phyloP scores from a whole-genome alignment of 2,113 vertebrate genomes.

The Heloderma charlesbogerti region DNA sequence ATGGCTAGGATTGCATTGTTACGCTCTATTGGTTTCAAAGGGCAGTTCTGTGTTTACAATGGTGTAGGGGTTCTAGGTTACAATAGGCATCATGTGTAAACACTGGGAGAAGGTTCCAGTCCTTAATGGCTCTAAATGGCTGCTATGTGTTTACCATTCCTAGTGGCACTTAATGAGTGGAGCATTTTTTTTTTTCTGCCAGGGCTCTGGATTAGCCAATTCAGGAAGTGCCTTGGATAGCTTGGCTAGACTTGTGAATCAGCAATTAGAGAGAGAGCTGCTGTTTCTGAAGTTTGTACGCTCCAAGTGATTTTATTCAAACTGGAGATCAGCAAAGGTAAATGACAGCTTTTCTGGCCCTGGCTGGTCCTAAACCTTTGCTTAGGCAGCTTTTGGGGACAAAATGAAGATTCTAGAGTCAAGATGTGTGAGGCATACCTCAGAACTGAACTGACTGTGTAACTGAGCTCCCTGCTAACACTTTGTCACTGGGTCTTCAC shows the following conservation, averaged over 20 bases:
- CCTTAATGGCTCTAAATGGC: not conserved
- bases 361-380: not conserved
- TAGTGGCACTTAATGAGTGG: too few relatives aligned
- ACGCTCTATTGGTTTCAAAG: not conserved
- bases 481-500: not conserved
- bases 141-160: not conserved
- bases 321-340: not conserved
- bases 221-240: not conserved
- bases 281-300: not conserved
- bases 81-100: not conserved
- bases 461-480: not conserved
- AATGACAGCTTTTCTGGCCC: not conserved
- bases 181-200: too few relatives aligned
- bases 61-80: not conserved
- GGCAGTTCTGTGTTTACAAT: not conserved
- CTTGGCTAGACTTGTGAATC: not conserved
- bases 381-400: not conserved
- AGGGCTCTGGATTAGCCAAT: not conserved
- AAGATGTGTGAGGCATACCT: not conserved
- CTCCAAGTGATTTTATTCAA: not conserved
- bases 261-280: not conserved
- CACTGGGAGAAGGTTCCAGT: not conserved
- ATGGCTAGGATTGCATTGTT: not conserved
- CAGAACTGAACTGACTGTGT: not conserved
- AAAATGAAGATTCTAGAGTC: not conserved